These are phyloP conservation scores for Calcarius ornatus DNA, from an alignment of 2,113 vertebrate genomes.

Conservation along the genomic window DNA sequence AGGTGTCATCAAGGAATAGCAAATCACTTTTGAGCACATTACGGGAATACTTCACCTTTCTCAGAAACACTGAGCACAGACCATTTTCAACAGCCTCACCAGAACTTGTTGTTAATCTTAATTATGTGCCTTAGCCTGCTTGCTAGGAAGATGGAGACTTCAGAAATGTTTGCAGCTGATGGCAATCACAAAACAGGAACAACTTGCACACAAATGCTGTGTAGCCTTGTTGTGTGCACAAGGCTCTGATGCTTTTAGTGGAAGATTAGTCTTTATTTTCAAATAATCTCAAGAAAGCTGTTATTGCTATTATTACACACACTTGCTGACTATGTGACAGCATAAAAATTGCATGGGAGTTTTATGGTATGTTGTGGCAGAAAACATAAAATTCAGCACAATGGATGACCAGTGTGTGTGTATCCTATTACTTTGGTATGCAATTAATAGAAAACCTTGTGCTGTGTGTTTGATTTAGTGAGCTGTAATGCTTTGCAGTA, in stretches of 20 bases:
- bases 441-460: slow-evolving; percentile 62
- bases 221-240: neutral
- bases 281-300: neutral
- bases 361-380: slow-evolving; percentile 2
- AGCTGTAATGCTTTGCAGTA: slow-evolving; percentile 26
- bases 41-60: slow-evolving; percentile 21
- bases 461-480: slow-evolving; percentile 59
- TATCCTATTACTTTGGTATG: slow-evolving; percentile 30
- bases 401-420: slow-evolving; percentile 5
- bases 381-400: slow-evolving; percentile 25
- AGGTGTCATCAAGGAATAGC: slow-evolving; percentile 6
- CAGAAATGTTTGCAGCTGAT: neutral
- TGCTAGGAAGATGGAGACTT: neutral
- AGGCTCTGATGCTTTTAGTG: neutral
- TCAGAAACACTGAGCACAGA: slow-evolving; percentile 1
- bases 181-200: neutral
- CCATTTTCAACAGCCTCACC: neutral
- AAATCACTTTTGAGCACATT: slow-evolving; percentile 28
- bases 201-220: neutral
- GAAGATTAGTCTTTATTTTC: neutral
- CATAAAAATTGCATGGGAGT: neutral
- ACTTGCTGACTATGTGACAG: neutral
- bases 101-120: slow-evolving; percentile 41
- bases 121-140: neutral
- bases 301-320: neutral